Conservation (phyloP, 2,113 vertebrate genomes). For the Galbula dea region DNA sequence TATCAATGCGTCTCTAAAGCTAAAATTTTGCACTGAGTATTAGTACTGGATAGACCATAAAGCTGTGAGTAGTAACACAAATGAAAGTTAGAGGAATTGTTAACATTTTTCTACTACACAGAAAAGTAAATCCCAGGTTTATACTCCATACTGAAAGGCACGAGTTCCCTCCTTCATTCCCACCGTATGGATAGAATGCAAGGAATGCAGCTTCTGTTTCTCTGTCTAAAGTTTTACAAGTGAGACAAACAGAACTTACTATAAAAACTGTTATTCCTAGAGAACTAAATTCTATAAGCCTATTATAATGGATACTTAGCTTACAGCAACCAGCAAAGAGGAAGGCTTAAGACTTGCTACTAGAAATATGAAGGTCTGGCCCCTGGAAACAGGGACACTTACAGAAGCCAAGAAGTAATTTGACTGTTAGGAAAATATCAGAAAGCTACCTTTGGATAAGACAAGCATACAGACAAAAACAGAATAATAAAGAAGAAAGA, state of each 20-base stretch:
- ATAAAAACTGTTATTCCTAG: not conserved
- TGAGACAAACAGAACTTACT: not conserved
- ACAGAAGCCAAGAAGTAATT: not conserved
- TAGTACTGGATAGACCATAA: not conserved
- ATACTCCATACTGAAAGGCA: not conserved
- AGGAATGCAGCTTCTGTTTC: constrained; percentile 12
- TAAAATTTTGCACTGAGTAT: not conserved
- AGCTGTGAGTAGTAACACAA: not conserved
- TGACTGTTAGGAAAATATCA: not conserved
- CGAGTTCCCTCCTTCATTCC: not conserved
- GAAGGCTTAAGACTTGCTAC: not conserved
- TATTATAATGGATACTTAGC: not conserved
- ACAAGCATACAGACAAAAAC: not conserved
- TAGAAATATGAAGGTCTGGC: not conserved
- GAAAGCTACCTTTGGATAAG: not conserved
- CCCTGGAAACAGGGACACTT: not conserved
- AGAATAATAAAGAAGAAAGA: not conserved
- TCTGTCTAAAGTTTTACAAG: not conserved
- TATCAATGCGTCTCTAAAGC: not conserved
- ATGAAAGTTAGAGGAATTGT: not conserved
- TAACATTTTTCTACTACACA: not conserved
- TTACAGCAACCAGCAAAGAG: not conserved
- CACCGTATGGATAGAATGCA: not conserved
- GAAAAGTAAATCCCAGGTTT: not conserved
- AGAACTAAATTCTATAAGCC: not conserved